Base-by-base conservation (phyloP, 2,797 vertebrate genomes). In the Hypotaenidia philippensis region DNA sequence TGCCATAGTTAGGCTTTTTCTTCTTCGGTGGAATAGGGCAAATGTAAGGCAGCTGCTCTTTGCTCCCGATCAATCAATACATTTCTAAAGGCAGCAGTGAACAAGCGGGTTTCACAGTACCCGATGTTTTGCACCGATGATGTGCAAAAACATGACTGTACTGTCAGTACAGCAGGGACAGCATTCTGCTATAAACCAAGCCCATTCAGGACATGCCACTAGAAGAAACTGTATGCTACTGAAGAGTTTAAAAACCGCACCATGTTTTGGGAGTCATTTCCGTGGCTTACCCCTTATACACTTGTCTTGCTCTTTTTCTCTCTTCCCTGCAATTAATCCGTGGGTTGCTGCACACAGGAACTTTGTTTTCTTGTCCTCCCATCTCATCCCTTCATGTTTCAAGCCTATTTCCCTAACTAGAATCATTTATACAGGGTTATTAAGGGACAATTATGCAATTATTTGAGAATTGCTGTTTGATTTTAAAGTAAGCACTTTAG, bases 81-180 rank as follows among this genome's bases (percentile, higher is more conserved):
- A 47, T 7, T 88, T 26, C 27, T 36, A 60, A 68, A 60, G 22
- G 25, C 1, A 63, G 26, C 3, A 36, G 31, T 12, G 59, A 74
- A 53, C 20, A 50, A 57, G 55, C 1, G 29, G 9, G 68, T 84
- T 89, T 82, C 22, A 53, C 21, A 75, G 16, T 19, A 65, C 16
- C 32, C 53, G 29, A 38, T 10, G 8, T 45, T 91, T 80, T 55
- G 34, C 38, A 56, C 14, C 36, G 50, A 50, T 61, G 14, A 50
- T 68, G 19, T 41, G 40, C 40, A 75, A 55, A 55, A 83, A 52
- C 21, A 22, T n/a, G 25, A 27, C 20, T 74, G 44, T 45, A 41
- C 23, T 14, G 12, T 15, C n/a, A 31, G 20, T 13, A 53, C 0
- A 61, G 50, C 16, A 79, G n/a, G 26, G 34, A 57, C 1, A 2